phyloP scores from a whole-genome alignment of 2,888 invertebrate species.

The Pandemis corylana region DNA sequence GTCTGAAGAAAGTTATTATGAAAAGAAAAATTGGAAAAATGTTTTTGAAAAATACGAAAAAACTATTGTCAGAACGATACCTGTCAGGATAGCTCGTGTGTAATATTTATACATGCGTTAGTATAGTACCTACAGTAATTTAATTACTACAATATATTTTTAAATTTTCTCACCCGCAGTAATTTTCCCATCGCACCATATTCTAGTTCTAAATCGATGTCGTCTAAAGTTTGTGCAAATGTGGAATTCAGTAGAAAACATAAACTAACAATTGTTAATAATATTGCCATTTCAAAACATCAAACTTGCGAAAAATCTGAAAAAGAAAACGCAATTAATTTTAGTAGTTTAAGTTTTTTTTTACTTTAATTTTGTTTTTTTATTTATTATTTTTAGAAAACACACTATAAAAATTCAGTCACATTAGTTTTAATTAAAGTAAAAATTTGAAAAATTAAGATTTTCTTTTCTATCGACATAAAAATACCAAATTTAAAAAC shows the following conservation, averaged over 20 bases:
- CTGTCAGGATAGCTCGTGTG: too few relatives aligned
- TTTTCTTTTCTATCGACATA: too few relatives aligned
- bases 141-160: not conserved
- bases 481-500: not conserved
- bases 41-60: too few relatives aligned
- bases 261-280: slow-evolving; percentile 44
- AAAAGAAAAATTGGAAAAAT: too few relatives aligned
- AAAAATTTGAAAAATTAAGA: too few relatives aligned
- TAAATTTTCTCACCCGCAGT: slow-evolving; percentile 60
- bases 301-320: slow-evolving; percentile 2
- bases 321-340: not conserved
- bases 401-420: too few relatives aligned
- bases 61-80: too few relatives aligned
- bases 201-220: slow-evolving; percentile 59
- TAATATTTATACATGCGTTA: too few relatives aligned
- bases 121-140: too few relatives aligned
- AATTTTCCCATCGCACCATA: slow-evolving; percentile 60
- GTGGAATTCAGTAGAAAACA: slow-evolving; percentile 49
- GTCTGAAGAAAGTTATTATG: too few relatives aligned
- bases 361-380: not conserved
- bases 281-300: slow-evolving; percentile 51
- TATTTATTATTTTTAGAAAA: not conserved
- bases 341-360: not conserved
- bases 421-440: too few relatives aligned
- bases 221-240: slow-evolving; percentile 52